phyloP scores from a whole-genome alignment of 2,797 vertebrate genomes.

The Hemibagrus guttatus region DNA sequence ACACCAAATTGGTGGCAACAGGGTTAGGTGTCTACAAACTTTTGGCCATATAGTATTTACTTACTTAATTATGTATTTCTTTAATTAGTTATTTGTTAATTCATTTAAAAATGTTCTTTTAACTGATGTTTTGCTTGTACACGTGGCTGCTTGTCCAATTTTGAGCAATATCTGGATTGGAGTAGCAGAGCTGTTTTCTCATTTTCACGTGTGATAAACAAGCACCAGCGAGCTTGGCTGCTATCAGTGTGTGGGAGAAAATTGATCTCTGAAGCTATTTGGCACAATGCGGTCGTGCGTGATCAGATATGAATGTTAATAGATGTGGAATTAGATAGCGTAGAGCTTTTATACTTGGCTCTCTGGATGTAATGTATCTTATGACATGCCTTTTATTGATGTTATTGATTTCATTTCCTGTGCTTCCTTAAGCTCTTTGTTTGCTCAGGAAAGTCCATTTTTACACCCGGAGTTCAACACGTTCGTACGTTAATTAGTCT shows the following conservation, averaged over 20 bases:
- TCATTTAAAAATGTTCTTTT: neutral
- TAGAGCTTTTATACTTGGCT: neutral
- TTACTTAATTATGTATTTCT: neutral
- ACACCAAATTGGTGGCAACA: neutral
- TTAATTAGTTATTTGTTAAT: neutral
- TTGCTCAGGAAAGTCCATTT: neutral
- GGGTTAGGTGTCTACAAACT: neutral
- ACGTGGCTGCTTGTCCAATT: neutral
- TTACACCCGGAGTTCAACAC: neutral
- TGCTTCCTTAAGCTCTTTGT: neutral
- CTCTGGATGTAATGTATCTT: conserved; percentile 1
- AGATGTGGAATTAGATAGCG: conserved; percentile 27
- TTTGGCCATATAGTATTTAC: neutral
- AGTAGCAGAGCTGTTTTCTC: neutral
- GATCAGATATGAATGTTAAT: conserved; percentile 41
- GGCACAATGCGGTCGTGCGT: neutral
- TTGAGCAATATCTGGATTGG: neutral
- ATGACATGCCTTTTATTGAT: neutral
- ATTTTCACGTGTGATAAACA: neutral
- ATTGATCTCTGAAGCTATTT: conserved; percentile 1
- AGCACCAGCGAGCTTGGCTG: neutral
- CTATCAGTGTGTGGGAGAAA: neutral
- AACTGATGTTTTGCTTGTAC: neutral
- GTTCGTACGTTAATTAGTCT: neutral
- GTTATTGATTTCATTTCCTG: conserved; percentile 28